These are phyloP conservation scores for Cyprinella venusta DNA, from an alignment of 2,797 vertebrate species.

Conservation along the genomic window DNA sequence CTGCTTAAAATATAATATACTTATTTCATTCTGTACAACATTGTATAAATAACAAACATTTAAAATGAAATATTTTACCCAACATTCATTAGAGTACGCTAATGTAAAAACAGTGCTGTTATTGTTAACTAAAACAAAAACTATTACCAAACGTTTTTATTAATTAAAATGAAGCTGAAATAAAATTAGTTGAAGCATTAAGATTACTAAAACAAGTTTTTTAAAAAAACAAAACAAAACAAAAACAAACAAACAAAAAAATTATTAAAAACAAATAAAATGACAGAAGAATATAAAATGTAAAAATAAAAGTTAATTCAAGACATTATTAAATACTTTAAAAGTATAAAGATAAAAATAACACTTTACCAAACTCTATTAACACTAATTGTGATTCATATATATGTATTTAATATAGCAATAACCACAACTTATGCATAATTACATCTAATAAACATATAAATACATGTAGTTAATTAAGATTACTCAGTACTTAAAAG, in stretches of 20 bases:
- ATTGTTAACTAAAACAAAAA: neutral
- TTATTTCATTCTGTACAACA: neutral
- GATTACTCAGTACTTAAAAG: neutral
- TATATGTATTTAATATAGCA: too few relatives aligned
- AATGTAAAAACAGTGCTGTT: neutral
- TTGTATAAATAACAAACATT: neutral
- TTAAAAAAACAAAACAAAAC: too few relatives aligned
- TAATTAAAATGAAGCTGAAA: neutral
- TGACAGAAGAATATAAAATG: neutral
- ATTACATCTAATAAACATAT: too few relatives aligned
- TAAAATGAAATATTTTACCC: neutral
- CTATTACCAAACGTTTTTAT: neutral
- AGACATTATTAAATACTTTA: neutral
- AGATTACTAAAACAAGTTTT: neutral
- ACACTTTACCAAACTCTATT: neutral
- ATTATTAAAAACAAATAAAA: neutral
- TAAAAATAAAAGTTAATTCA: neutral
- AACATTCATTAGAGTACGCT: too few relatives aligned
- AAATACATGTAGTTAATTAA: neutral
- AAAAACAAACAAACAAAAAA: neutral
- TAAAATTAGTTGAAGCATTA: neutral
- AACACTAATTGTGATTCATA: neutral
- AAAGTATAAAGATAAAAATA: neutral
- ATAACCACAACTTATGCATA: too few relatives aligned
- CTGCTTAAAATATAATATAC: neutral